These are phyloP conservation scores for Oreochromis mossambicus DNA, from an alignment of 2,797 vertebrate genomes.

Conservation along the genomic window DNA sequence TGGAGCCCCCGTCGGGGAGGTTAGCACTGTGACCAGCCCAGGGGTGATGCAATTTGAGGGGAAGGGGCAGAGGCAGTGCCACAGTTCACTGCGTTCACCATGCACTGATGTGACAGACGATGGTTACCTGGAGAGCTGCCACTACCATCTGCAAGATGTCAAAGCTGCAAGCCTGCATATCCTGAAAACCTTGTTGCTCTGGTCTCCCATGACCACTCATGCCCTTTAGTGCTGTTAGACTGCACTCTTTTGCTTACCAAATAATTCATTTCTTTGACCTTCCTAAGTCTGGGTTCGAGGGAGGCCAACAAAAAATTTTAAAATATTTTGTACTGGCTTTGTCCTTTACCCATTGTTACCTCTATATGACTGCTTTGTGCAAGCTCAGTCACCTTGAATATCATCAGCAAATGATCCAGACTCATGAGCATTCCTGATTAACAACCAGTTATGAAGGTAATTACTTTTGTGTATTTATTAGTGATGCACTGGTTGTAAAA, in stretches of 20 bases:
- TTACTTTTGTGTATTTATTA: not conserved
- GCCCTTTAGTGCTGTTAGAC: not conserved
- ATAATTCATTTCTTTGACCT: not conserved
- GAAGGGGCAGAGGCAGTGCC: not conserved
- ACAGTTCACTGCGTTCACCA: not conserved
- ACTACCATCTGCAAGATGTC: conserved; percentile 25
- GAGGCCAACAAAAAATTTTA: not conserved
- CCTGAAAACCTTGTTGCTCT: not conserved
- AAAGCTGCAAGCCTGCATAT: not conserved
- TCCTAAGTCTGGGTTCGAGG: not conserved
- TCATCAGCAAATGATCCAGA: not conserved
- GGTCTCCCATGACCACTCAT: conserved; percentile 4
- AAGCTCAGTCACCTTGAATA: not conserved
- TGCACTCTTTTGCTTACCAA: not conserved
- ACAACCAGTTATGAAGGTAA: not conserved
- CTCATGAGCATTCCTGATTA: not conserved
- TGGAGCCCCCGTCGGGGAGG: not conserved
- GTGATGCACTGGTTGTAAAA: not conserved
- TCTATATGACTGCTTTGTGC: not conserved
- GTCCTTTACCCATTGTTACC: not conserved
- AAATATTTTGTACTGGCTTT: not conserved
- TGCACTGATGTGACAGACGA: conserved; percentile 29
- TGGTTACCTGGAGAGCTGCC: conserved; percentile 18
- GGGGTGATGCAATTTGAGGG: conserved; percentile 4
- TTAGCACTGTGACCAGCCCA: not conserved